Evolutionary conservation across 2,888 invertebrate species (phyloP).

Genomic region (Acrobeloides nanus): DNA sequence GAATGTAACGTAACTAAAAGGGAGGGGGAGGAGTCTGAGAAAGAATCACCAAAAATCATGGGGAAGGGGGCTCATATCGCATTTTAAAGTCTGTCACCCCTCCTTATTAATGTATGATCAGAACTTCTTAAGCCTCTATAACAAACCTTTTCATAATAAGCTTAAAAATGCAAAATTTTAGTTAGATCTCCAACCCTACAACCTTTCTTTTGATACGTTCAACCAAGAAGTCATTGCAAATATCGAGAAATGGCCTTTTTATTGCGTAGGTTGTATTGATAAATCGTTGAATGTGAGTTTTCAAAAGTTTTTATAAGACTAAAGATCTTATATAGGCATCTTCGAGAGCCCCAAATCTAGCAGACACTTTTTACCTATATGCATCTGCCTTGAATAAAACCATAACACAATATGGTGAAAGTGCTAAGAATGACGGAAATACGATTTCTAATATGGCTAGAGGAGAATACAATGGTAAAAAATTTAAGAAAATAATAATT

Average conservation of each 20-base stretch:
- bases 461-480: conserved; percentile 22
- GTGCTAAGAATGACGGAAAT: conserved; percentile 11
- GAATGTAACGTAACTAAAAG: no score
- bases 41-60: no score
- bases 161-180: neutral
- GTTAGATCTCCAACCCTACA: conserved; percentile 4
- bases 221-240: conserved; percentile 7
- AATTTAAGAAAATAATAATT: no score
- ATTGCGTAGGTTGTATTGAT: no score
- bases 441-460: conserved; percentile 12
- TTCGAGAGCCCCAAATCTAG: no score
- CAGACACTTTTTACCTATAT: conserved; percentile 26
- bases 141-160: neutral
- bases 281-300: no score
- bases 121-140: conserved; percentile 17
- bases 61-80: no score
- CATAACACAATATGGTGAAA: conserved; percentile 9
- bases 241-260: conserved; percentile 20
- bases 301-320: no score
- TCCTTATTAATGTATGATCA: no score
- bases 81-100: no score
- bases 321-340: no score
- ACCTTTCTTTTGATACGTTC: conserved; percentile 10
- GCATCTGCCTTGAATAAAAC: conserved; percentile 20
- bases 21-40: no score